Base-by-base conservation (phyloP, 2,888 invertebrate species). In the Mythimna albipuncta region DNA sequence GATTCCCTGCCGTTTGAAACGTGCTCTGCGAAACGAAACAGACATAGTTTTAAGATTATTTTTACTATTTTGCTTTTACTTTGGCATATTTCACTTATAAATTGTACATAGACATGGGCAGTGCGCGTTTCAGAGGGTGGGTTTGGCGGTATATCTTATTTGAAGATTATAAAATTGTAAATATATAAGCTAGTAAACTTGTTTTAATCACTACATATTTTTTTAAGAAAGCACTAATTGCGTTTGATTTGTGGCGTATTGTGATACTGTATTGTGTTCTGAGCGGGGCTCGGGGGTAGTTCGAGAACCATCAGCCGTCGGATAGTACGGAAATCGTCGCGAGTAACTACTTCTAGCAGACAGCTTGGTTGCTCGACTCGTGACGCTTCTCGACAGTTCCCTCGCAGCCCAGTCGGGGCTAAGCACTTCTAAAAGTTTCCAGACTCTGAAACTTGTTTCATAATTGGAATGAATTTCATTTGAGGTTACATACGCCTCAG, bases 171-270 rank as follows among this genome's bases (percentile, higher is more conserved):
- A 87, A 86, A 86, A 92, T 91, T 95, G 95, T 95, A 95, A 94
- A 95, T 95, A 95, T 91, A 84, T 85, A 84, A 84, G 75, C 82
- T 85, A 85, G 91, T 92, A 89, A 93, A 94, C 94, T 94, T 94
- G 94, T 93, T 93, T 95, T 93, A 93, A 94, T 91, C 93, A 91
- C 94, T 94, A 85, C 85, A 86, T 85, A 93, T 93, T 94, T 94
- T 94, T 95, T 93, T 93, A 93, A 92, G 93, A 90, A 93, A 93
- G 93, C 92, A 89, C 91, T 91, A 90, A 90, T 89, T 81, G 86
- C 85, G 86, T 85, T 86, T 81, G 72, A 81, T 81, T 81, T 77
- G 71, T 85, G 83, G 85, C 82, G 89, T 88, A 84, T 91, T 90
- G 91, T 90, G 92, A 86, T 91, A 89, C 89, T 85, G 73, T 80